A percentile compares a stretch with the other conserved stretches of the same genome.
Evolutionary conservation across 2,113 vertebrate genomes (phyloP).

Genomic region (Ctenodactylus gundi): DNA sequence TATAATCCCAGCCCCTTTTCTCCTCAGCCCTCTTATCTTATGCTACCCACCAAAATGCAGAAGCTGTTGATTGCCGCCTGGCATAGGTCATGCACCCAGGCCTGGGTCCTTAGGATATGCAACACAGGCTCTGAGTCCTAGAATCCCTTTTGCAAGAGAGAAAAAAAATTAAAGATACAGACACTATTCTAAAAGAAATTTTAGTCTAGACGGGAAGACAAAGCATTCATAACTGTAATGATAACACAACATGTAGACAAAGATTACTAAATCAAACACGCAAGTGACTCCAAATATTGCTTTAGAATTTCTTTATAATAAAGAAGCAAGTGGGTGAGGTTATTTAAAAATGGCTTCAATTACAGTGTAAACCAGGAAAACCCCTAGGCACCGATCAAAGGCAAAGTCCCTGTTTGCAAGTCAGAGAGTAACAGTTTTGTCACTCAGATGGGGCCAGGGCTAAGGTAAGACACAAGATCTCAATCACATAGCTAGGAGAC

Average conservation of each 20-base stretch:
- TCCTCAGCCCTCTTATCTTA: not conserved
- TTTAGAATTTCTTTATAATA: not conserved
- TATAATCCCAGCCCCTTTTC: not conserved
- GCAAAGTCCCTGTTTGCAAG: not conserved
- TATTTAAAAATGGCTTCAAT: not conserved
- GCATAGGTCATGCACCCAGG: not conserved
- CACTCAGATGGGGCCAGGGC: not conserved
- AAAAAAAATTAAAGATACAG: not conserved
- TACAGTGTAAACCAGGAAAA: not conserved
- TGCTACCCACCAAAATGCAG: not conserved
- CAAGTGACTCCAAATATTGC: not conserved
- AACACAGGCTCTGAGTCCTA: not conserved
- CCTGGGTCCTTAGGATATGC: not conserved
- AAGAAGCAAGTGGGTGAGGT: not conserved
- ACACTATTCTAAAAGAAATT: not conserved
- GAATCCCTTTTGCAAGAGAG: not conserved
- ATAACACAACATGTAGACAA: not conserved
- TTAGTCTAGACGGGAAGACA: not conserved
- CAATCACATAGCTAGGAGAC: not conserved
- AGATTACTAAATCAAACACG: not conserved
- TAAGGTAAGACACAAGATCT: not conserved
- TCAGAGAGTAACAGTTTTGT: not conserved
- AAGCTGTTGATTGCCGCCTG: not conserved
- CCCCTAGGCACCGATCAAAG: not conserved
- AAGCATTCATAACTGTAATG: not conserved